phyloP scores from a whole-genome alignment of 2,797 vertebrate species.

The Capromys pilorides region DNA sequence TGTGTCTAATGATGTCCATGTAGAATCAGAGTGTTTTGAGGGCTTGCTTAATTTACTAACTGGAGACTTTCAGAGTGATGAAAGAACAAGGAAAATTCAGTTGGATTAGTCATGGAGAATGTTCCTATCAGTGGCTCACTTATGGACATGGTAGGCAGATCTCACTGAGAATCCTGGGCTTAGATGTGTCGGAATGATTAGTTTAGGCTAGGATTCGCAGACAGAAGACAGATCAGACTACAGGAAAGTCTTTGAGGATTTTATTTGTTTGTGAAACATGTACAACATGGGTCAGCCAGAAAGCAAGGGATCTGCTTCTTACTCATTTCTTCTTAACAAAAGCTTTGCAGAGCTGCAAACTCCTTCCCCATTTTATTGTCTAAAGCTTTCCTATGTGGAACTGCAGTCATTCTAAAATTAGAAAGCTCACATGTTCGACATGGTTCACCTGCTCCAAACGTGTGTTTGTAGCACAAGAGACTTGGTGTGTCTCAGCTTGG shows the following conservation, averaged over 20 bases:
- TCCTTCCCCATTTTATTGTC: conserved; percentile 78
- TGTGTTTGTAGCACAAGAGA: conserved; percentile 53
- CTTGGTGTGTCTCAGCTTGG: not conserved
- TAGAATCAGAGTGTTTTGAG: not conserved
- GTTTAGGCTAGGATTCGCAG: not conserved
- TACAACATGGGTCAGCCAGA: conserved; percentile 44
- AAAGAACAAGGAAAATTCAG: not conserved
- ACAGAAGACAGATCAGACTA: conserved; percentile 9
- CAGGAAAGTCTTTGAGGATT: conserved; percentile 43
- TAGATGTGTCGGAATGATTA: not conserved
- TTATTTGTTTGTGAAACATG: conserved; percentile 71
- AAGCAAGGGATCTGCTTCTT: conserved; percentile 32
- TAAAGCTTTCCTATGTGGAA: conserved; percentile 65
- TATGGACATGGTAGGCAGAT: not conserved
- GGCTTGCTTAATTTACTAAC: conserved; percentile 3
- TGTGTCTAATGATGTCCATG: not conserved
- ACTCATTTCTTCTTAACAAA: conserved; percentile 67
- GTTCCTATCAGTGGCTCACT: not conserved
- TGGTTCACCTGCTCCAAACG: conserved; percentile 63
- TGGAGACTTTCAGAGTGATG: conserved; percentile 31
- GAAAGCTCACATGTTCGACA: conserved; percentile 67
- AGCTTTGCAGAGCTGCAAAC: conserved; percentile 71
- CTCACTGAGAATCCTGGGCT: not conserved
- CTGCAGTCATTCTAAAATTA: conserved; percentile 80
- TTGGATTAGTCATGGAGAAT: not conserved